These are phyloP conservation scores for Chelidonichthys spinosus DNA, from an alignment of 2,797 vertebrate species.

Conservation along the genomic window DNA sequence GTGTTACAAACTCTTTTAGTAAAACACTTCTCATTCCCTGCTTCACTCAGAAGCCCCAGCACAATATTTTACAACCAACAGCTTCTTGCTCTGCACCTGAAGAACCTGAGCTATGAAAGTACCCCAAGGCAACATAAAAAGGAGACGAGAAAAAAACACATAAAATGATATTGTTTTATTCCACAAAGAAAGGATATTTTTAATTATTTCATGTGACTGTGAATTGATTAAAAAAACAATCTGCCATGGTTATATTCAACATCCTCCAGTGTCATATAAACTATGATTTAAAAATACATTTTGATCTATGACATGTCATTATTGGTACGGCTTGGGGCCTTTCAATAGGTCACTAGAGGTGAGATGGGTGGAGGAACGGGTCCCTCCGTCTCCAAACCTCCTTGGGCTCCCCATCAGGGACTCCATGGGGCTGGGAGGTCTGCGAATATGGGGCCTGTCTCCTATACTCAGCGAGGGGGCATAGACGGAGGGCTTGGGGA, in stretches of 20 bases:
- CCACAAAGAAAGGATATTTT: conserved; percentile 2
- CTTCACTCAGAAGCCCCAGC: background rate
- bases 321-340: conserved; percentile 51
- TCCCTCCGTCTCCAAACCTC: conserved; percentile 23
- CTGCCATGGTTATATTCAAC: background rate
- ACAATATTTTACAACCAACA: background rate
- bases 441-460: conserved; percentile 17
- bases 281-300: background rate
- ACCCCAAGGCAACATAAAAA: background rate
- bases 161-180: conserved; percentile 42
- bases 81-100: background rate
- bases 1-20: background rate
- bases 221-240: background rate
- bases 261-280: background rate
- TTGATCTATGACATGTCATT: background rate
- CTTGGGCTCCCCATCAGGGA: conserved; percentile 55
- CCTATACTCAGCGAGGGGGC: background rate
- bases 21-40: background rate
- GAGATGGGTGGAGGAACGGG: conserved; percentile 31
- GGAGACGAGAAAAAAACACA: conserved; percentile 3
- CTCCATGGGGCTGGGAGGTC: conserved; percentile 73
- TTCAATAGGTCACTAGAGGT: conserved; percentile 57
- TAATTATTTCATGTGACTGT: conserved; percentile 1
- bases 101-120: background rate
- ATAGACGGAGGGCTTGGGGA: conserved; percentile 16